These are phyloP conservation scores for Drosophila ogumai DNA, from an alignment of 1,140 invertebrate species.

Conservation along the genomic window DNA sequence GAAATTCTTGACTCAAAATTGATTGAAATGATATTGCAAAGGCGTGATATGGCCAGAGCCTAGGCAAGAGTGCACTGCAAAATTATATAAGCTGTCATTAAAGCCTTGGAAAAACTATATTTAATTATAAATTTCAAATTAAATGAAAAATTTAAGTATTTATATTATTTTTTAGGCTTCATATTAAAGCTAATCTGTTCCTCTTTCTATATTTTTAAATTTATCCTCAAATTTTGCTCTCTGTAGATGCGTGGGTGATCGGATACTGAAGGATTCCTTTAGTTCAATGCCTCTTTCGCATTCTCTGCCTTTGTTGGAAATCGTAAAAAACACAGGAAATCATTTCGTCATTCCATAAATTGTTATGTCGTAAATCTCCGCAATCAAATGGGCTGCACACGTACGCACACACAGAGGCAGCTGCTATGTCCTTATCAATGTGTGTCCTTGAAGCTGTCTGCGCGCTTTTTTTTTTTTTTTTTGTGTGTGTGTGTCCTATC, in stretches of 20 bases:
- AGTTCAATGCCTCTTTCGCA: not conserved
- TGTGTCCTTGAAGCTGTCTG: conserved; percentile 62
- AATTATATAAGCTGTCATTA: not conserved
- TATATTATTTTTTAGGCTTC: not conserved
- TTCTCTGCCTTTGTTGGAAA: conserved; percentile 1
- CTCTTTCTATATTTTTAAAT: not conserved
- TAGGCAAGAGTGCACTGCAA: conserved; percentile 19
- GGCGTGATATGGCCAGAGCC: conserved; percentile 54
- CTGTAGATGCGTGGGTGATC: conserved; percentile 47
- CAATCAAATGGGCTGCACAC: conserved; percentile 71
- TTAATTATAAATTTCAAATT: not conserved
- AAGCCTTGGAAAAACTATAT: not conserved
- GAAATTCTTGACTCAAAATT: conserved; percentile 78
- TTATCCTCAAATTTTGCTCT: not conserved
- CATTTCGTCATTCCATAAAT: conserved; percentile 84
- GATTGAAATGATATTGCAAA: conserved; percentile 82
- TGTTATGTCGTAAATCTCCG: conserved; percentile 82
- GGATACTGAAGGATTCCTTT: conserved; percentile 4
- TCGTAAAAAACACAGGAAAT: conserved; percentile 79
- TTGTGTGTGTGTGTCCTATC: not conserved
- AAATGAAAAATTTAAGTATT: not conserved
- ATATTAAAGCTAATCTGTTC: not conserved
- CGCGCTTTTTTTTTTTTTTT: conserved; percentile 9
- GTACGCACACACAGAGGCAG: conserved; percentile 39
- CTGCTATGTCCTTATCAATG: conserved; percentile 29